Evolutionary conservation across 2,113 vertebrate genomes (phyloP).

Genomic region (Rissa tridactyla): DNA sequence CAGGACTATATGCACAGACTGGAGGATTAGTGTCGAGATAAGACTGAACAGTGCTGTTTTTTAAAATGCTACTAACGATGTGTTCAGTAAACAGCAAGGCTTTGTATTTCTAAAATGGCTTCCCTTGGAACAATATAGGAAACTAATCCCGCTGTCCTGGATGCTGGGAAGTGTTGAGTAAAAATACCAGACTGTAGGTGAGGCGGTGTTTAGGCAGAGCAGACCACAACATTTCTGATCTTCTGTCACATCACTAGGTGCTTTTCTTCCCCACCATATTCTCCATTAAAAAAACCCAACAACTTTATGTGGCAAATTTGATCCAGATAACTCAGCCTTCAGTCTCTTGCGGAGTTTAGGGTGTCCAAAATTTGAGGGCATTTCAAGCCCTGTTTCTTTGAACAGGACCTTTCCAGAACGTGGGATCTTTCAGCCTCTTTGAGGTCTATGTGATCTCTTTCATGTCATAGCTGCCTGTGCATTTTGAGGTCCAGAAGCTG

Average conservation of each 20-base stretch:
- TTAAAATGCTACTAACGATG: background rate
- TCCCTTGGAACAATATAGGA: background rate
- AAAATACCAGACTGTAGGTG: background rate
- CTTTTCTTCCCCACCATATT: rapidly evolving
- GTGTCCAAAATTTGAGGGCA: background rate
- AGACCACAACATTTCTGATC: background rate
- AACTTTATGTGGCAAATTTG: background rate
- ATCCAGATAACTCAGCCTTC: background rate
- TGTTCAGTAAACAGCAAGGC: background rate
- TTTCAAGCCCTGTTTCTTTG: background rate
- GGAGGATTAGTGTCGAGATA: background rate
- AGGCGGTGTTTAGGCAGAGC: background rate
- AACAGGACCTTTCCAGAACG: background rate
- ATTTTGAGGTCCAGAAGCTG: background rate
- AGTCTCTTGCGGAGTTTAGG: background rate
- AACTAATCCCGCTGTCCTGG: rapidly evolving
- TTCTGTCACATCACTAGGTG: background rate
- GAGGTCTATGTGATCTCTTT: background rate
- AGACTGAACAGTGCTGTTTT: background rate
- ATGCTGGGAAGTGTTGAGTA: background rate
- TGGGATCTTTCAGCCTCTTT: background rate
- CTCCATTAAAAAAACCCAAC: background rate
- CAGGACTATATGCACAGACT: background rate
- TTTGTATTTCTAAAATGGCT: background rate
- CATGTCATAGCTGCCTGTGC: background rate